These are phyloP conservation scores for Oreochromis grahami DNA, from an alignment of 2,797 vertebrate genomes.

Conservation along the genomic window DNA sequence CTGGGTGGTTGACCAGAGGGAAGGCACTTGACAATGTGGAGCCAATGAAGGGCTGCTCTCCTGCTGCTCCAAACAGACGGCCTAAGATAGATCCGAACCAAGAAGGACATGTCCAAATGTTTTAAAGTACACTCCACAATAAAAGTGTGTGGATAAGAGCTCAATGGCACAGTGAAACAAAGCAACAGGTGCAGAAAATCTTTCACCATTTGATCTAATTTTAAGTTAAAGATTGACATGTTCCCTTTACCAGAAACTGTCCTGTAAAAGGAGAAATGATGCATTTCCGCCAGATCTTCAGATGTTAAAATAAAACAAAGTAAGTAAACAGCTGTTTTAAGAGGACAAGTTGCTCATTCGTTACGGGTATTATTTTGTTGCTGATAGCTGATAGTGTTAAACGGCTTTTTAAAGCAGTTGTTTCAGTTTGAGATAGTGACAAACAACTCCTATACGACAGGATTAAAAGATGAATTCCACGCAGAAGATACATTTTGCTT, in stretches of 20 bases:
- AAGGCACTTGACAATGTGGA: conserved; percentile 94
- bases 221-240: background rate
- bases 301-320: background rate
- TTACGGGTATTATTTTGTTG: background rate
- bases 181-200: conserved; percentile 8
- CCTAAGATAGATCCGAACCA: conserved; percentile 67
- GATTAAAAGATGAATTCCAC: background rate
- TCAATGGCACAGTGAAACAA: background rate
- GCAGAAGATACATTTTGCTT: background rate
- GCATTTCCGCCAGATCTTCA: background rate
- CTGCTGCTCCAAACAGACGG: conserved; percentile 86
- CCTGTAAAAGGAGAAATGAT: background rate
- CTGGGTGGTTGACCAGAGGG: conserved; percentile 91
- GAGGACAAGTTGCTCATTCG: background rate
- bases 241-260: background rate
- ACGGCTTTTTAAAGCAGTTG: background rate
- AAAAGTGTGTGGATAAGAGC: background rate
- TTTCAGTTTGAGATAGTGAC: background rate
- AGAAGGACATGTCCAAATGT: conserved; percentile 3
- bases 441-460: background rate
- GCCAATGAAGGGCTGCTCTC: conserved; percentile 90
- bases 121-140: background rate
- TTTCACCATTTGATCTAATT: background rate
- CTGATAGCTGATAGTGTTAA: background rate
- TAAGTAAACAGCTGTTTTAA: background rate